Base-by-base conservation (phyloP, 2,888 invertebrate genomes). In the Anarsia innoxiella region DNA sequence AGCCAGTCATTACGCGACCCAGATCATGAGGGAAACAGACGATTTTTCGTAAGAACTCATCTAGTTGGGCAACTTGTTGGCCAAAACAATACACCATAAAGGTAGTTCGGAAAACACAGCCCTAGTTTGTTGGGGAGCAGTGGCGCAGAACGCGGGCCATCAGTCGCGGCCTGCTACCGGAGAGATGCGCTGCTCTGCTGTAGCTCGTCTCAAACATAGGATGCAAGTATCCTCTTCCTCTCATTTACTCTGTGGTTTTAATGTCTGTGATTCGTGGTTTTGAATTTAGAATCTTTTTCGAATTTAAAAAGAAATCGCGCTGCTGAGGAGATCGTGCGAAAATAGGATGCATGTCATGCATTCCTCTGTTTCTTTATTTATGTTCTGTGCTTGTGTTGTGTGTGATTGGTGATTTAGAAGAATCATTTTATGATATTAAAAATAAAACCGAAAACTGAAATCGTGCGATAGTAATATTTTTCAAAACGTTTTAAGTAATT, bases 21-120 rank as follows among this genome's bases (percentile, higher is more conserved):
- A 53, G 48, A 48, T 51, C 45, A 33, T 45, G 46, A 50, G 48
- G 44, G 54, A 56, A 63, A 60, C 35, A 29, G 31, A 23, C 19
- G 33, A 31, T 44, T 54, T 66, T 62, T 72, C 66, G 66, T 62
- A 67, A 69, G 53, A 49, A 60, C 46, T 62, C 46, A 8, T 63
- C 46, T 48, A 48, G 56, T 74, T 72, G 57, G 54, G 65, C 61
- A 69, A 72, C 56, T 59, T 63, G 66, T 49, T 46, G 42, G 41
- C 48, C 53, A 64, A 71, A 69, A 83, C 82, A 83, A 82, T 82
- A 72, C 58, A 45, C 63, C 61, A 66, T 79, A 73, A 77, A 76
- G 65, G 65, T 40, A 58, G 53, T 56, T 67, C 55, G 56, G 57
- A 60, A 70, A 65, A 59, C 63, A 54, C 78, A 78, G 66, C 79